Base-by-base conservation (phyloP, 2,888 invertebrate genomes). In the Lasioglossum oenotherae region DNA sequence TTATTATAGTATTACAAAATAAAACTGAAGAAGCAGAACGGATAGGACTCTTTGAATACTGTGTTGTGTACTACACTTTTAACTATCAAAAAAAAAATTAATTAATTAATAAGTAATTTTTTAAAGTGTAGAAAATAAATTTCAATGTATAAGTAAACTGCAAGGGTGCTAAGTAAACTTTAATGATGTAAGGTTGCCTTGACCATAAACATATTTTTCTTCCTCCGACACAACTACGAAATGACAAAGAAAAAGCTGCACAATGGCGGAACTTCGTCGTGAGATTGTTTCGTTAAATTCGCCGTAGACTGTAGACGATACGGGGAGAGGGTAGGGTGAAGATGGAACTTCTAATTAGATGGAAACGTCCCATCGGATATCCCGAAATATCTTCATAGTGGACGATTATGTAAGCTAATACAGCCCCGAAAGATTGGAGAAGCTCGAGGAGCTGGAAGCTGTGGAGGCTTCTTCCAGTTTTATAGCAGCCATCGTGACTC, bases 401-500 rank as follows among this genome's bases (percentile, higher is more conserved):
- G 27, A 49, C 46, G 77, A 69, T 60, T 74, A 46, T 35, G 80
- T 31, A 71, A 44, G 64, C 19, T 73, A 64, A 79, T 75, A 10
- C 14, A 27, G 8, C 10, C 67, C 67, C 23, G 27, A 76, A 69
- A 78, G 72, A 67, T 75, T 53, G 67, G 23, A 46, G 44, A 41
- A 38, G 19, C 14, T 57, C 38, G 16, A 31, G 57, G 16, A 71
- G 46, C 14, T 2, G n/a, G n/a, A 19, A 57, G 16, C 67, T 57
- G 16, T 16, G 31, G 44, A 49, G 77, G 23, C 31, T 78, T 57
- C 31, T 78, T 67, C 23, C 14, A 49, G 72, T 69, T 78, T 78
- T 78, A 86, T 57, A 64, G 67, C 75, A 38, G 69, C 69, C 41
- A 74, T 60, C 44, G 49, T 35, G 71, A 78, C 77, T 74, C 75